Evolutionary conservation across 2,113 vertebrate genomes (phyloP).

Genomic region (Mellivora capensis): DNA sequence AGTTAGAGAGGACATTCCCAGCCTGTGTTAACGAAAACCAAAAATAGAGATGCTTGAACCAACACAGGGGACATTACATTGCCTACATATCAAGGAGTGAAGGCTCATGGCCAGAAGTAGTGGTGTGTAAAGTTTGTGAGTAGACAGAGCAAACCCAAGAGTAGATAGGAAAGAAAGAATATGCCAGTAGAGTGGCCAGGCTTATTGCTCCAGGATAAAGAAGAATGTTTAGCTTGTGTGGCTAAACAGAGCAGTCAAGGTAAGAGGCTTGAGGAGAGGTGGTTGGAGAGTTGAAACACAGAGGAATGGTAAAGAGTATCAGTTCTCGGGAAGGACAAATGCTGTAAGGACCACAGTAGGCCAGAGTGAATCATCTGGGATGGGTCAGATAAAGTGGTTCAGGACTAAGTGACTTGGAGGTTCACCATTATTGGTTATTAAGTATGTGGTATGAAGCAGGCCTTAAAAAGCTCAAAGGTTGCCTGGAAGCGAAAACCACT

Average conservation of each 20-base stretch:
- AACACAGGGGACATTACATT: not conserved
- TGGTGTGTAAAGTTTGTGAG: not conserved
- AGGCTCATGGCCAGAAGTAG: not conserved
- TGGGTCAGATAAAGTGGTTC: not conserved
- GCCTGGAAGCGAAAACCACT: not conserved
- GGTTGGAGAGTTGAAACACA: not conserved
- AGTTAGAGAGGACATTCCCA: not conserved
- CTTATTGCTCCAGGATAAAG: not conserved
- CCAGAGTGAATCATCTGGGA: not conserved
- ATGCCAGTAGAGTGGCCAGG: not conserved
- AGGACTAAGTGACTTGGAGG: not conserved
- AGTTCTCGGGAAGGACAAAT: not conserved
- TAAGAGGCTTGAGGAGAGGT: not conserved
- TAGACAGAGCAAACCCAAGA: not conserved
- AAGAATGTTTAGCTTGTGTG: not conserved
- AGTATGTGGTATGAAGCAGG: accelerated
- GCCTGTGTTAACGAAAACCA: not conserved
- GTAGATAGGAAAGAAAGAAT: too few species aligned
- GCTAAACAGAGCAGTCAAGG: not conserved
- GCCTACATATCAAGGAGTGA: not conserved
- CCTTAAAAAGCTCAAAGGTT: not conserved
- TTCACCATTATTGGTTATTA: not conserved
- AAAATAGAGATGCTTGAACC: not conserved
- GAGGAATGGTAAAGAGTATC: not conserved
- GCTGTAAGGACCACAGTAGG: not conserved